These are phyloP conservation scores for Verasper variegatus DNA, from an alignment of 2,113 vertebrate species.

Conservation along the genomic window DNA sequence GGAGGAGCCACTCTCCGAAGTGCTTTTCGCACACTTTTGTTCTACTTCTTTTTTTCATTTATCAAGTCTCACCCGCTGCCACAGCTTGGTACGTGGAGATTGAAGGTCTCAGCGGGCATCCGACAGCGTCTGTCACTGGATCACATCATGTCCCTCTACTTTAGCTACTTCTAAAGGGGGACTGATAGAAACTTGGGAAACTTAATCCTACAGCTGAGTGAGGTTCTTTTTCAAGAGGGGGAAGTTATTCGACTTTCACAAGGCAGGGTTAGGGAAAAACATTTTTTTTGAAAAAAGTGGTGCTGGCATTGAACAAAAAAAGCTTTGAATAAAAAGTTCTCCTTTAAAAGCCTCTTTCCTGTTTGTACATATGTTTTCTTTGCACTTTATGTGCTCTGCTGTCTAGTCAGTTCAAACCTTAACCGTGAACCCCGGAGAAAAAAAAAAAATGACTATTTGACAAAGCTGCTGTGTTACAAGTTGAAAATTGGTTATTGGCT, in stretches of 20 bases:
- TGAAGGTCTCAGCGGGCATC: conserved; percentile 60
- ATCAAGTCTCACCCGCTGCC: conserved; percentile 58
- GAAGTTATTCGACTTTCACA: conserved; percentile 33
- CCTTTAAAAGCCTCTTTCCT: not conserved
- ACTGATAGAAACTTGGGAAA: conserved; percentile 69
- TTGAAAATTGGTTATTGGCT: conserved; percentile 75
- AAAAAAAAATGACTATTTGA: conserved; percentile 66
- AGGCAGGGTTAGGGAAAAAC: no score
- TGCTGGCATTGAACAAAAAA: not conserved
- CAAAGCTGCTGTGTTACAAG: conserved; percentile 62
- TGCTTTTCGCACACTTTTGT: conserved; percentile 68
- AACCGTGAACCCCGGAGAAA: conserved; percentile 20
- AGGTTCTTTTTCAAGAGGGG: conserved; percentile 43
- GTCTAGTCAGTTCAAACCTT: conserved; percentile 35
- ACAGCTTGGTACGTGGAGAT: conserved; percentile 61
- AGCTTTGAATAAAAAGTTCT: not conserved
- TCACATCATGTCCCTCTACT: conserved; percentile 45
- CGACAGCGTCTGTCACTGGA: conserved; percentile 61
- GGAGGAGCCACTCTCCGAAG: conserved; percentile 42
- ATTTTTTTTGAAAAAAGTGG: not conserved
- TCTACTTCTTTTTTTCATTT: conserved; percentile 62
- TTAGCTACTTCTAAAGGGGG: conserved; percentile 47
- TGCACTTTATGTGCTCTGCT: conserved; percentile 4
- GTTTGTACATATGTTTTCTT: conserved; percentile 17
- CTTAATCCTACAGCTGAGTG: conserved; percentile 71